Evolutionary conservation across 1,140 invertebrate genomes (phyloP), one percentile per base, ranked within the genome.

Genomic region (Caerostris extrusa): DNA sequence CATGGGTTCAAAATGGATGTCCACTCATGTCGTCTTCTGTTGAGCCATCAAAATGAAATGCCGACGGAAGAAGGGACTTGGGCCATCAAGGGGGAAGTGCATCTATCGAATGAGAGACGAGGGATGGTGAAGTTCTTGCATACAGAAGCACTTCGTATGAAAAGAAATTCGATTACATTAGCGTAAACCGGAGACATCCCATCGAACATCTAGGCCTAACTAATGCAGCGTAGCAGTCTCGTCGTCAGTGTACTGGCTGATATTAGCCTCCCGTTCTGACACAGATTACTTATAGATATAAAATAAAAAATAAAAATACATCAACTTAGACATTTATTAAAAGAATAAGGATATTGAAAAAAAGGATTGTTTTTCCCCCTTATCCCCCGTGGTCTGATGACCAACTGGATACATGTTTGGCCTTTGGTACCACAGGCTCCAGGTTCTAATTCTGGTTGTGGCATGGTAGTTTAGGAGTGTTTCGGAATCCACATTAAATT

Each of bases 151-250:
- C 53, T 53, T 34, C 8, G 8, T 53, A 6, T 50, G 3, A 85
- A 57, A 85, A 85, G 60, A 64, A 81, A 91, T 91, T 91, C 90
- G 90, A 91, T 91, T 82, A 91, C 67, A 91, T 91, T 91, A 91
- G 58, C 57, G 90, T 91, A 91, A 81, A 81, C 50, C 50, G 61
- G 88, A 57, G 71, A 81, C 71, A 56, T 82, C 58, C 53, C 90
- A 91, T 82, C 57, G 34, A 91, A 8, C 71, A 57, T 61, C 19
- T 14, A 81, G 90, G 56, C 57, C n/a, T 71, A 58, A 53, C 57
- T 91, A 82, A 91, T 81, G 69, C 57, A 34, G 56, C 69, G 90
- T 58, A 57, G 81, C 71, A 19, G n/a, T 55, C 71, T 60, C 7
- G 55, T 10, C 0, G 6, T 14, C 61, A n/a, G 12, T 81, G 71